Evolutionary conservation across 2,113 vertebrate species (phyloP), one percentile per base, ranked within the genome.

Genomic region (Raja brachyura): DNA sequence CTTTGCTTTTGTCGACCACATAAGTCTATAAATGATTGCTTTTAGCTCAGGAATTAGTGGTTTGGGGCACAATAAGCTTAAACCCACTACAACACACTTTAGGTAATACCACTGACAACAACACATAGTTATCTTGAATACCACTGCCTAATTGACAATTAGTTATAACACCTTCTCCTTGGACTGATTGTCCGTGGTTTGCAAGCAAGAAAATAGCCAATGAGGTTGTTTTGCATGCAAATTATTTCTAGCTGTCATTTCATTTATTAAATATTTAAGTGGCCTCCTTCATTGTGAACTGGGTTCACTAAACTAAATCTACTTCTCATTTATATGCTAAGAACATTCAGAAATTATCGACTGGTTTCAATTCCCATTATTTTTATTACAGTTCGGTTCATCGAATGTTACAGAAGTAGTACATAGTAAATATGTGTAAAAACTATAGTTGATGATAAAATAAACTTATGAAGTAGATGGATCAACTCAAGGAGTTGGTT

Each of bases 11-110:
- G 25, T 88, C n/a, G 83, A 88, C 83, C 83, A 88, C 59, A 63
- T 56, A 88, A 63, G 83, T 66, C 83, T 88, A 18, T 88, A 88
- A 88, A 88, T 88, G 59, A 88, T 66, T 88, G 83, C 59, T 88
- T 88, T 86, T 18, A 66, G 28, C 83, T 88, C 83, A 88, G 83
- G 83, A 88, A 63, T 88, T 88, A 88, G 83, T 63, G 56, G 83
- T 88, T 88, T 88, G 59, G 59, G 83, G n/a, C n/a, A 88, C 59
- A 88, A 63, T 88, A 63, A 16, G 83, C 61, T 88, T 61, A 88
- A 63, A 88, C 59, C 59, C 83, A 61, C 83, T 8, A 88, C 28
- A n/a, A 13, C 59, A 63, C 59, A 63, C 83, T 88, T 88, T 31
- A 66, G 83, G 31, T 88, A 88, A 63, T 88, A 66, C 83, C 59